These are phyloP conservation scores for Arizona elegans DNA, from an alignment of 2,113 vertebrate genomes.

Conservation along the genomic window DNA sequence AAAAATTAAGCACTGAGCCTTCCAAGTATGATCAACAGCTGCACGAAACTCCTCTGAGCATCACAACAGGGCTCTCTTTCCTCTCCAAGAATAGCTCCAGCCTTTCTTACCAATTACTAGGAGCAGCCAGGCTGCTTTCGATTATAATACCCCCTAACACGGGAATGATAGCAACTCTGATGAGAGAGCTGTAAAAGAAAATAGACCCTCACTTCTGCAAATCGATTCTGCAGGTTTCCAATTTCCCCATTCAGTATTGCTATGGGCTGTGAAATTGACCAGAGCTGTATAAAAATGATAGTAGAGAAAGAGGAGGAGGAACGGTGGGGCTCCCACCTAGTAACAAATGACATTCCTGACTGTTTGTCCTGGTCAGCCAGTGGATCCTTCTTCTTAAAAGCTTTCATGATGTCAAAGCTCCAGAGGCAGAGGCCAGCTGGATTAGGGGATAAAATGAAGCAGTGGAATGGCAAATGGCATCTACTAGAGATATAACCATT, in stretches of 20 bases:
- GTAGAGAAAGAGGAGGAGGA: conserved; percentile 59
- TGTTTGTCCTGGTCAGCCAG: conserved; percentile 60
- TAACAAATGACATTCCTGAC: conserved; percentile 71
- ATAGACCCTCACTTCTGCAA: conserved; percentile 81
- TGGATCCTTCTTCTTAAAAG: conserved; percentile 65
- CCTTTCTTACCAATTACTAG: conserved; percentile 67
- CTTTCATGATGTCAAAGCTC: conserved; percentile 61
- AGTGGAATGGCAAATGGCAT: conserved; percentile 37
- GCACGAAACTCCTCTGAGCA: neutral
- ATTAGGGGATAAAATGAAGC: conserved; percentile 54
- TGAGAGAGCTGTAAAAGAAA: conserved; percentile 79
- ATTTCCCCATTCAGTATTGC: conserved; percentile 77
- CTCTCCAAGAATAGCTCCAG: conserved; percentile 42
- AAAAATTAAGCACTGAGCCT: conserved; percentile 9
- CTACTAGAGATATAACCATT: conserved; percentile 1
- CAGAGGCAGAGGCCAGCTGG: conserved; percentile 31
- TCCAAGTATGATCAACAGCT: neutral
- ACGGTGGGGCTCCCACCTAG: conserved; percentile 65
- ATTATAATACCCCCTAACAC: conserved; percentile 68
- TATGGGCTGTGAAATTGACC: conserved; percentile 85
- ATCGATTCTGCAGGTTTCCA: conserved; percentile 86
- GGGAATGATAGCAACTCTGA: conserved; percentile 70
- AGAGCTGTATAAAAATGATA: conserved; percentile 74
- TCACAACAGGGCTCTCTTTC: conserved; percentile 26
- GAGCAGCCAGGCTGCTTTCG: conserved; percentile 60